Conservation (phyloP, 2,797 vertebrate genomes). For the Nannoperca obscura region DNA sequence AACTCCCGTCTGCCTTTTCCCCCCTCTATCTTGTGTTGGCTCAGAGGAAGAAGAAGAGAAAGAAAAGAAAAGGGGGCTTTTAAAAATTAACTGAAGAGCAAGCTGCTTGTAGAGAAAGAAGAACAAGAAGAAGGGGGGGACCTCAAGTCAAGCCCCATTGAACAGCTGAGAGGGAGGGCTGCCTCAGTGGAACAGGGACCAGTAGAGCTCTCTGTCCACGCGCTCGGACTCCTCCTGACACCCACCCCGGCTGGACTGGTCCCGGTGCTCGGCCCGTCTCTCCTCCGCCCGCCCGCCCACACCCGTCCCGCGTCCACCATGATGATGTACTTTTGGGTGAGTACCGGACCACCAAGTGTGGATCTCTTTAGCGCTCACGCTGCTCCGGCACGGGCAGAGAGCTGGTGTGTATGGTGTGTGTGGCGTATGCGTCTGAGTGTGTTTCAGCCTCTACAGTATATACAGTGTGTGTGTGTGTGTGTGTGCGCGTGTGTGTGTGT, state of each 20-base stretch:
- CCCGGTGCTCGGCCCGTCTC: conserved; percentile 61
- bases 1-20: conserved; percentile 44
- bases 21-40: conserved; percentile 60
- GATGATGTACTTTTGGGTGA: conserved; percentile 89
- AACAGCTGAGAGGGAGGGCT: conserved; percentile 72
- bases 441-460: conserved; percentile 29
- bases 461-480: conserved; percentile 18
- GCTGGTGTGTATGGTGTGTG: conserved; percentile 20
- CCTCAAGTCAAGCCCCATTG: conserved; percentile 69
- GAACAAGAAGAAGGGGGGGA: conserved; percentile 38
- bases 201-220: conserved; percentile 66
- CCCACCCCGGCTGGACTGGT: conserved; percentile 72
- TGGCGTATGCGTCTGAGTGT: conserved; percentile 33
- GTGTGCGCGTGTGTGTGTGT: conserved; percentile 24
- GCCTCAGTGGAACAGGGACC: conserved; percentile 71
- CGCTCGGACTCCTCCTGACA: conserved; percentile 60
- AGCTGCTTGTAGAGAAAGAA: conserved; percentile 50
- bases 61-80: conserved; percentile 57
- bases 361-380: conserved; percentile 12
- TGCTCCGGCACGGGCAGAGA: conserved; percentile 8
- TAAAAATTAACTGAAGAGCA: conserved; percentile 67
- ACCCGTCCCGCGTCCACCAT: conserved; percentile 71
- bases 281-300: conserved; percentile 55
- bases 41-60: conserved; percentile 56
- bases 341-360: conserved; percentile 57